Conservation (phyloP, 2,797 vertebrate species). For the Hybognathus amarus region DNA sequence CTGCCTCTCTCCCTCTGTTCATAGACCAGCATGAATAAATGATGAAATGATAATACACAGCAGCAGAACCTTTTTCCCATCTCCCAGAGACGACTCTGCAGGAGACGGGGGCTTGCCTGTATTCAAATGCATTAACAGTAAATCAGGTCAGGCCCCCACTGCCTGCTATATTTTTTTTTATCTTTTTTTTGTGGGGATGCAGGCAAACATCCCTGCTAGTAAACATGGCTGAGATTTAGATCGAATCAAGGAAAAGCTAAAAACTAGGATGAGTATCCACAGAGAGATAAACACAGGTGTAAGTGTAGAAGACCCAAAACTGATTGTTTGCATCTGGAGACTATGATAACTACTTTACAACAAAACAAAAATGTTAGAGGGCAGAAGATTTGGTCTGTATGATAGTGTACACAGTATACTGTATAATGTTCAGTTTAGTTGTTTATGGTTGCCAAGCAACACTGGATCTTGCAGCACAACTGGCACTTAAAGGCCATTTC, state of each 20-base stretch:
- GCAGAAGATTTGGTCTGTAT: not conserved
- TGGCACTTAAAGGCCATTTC: not conserved
- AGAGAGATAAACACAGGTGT: not conserved
- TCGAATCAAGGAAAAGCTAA: conserved; percentile 22
- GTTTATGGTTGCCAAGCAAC: conserved; percentile 12
- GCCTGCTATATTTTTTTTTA: conserved; percentile 54
- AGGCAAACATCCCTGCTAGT: conserved; percentile 46
- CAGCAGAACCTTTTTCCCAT: conserved; percentile 56
- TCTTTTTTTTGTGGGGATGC: conserved; percentile 27
- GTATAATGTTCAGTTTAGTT: not conserved
- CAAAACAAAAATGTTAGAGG: not conserved
- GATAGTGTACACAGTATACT: not conserved
- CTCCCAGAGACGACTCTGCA: conserved; percentile 64
- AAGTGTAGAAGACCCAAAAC: conserved; percentile 1
- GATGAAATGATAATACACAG: conserved; percentile 72
- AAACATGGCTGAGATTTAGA: conserved; percentile 33
- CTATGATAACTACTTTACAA: conserved; percentile 46
- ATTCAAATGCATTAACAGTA: conserved; percentile 74
- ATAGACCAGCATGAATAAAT: conserved; percentile 75
- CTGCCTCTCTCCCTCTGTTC: conserved; percentile 57
- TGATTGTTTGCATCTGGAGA: not conserved
- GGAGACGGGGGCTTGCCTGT: conserved; percentile 63
- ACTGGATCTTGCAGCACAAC: not conserved
- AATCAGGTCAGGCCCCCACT: conserved; percentile 72
- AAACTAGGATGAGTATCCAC: conserved; percentile 14